Conservation (phyloP, 2,888 invertebrate genomes). For the Eubasilissa splendida region DNA sequence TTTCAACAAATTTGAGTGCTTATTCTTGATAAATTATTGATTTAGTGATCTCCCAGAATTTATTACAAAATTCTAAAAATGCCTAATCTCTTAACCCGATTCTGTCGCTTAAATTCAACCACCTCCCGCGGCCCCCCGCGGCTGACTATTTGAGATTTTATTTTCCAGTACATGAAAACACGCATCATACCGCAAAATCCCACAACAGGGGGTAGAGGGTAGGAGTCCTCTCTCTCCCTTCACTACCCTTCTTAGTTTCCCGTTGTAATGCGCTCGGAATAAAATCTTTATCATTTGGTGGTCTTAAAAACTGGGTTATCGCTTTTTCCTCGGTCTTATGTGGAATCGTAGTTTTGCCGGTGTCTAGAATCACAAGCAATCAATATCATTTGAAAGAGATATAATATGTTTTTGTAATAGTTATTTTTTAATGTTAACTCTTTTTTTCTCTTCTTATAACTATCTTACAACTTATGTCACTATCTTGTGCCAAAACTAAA, state of each 20-base stretch:
- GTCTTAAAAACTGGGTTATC: constrained; percentile 20
- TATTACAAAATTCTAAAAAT: too few species aligned
- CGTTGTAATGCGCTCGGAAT: constrained; percentile 19
- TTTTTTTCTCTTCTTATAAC: too few species aligned
- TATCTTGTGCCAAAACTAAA: too few species aligned
- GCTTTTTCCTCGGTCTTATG: background rate
- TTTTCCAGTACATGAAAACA: constrained; percentile 40
- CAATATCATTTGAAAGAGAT: too few species aligned
- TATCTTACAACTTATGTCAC: too few species aligned
- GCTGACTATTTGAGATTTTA: constrained; percentile 51
- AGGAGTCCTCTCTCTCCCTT: background rate
- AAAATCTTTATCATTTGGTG: constrained; percentile 16
- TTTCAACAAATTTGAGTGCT: too few species aligned
- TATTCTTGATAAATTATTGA: too few species aligned
- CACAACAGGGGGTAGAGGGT: background rate
- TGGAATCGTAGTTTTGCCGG: too few species aligned
- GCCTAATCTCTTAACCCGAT: constrained; percentile 1
- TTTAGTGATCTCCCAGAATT: too few species aligned
- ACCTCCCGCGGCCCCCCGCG: constrained; percentile 15
- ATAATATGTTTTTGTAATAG: too few species aligned
- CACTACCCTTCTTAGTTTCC: constrained; percentile 3
- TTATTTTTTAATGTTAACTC: too few species aligned
- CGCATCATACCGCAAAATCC: constrained; percentile 41
- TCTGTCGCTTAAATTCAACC: background rate
- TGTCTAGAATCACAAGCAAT: too few species aligned